Base-by-base conservation (phyloP, 2,797 vertebrate genomes). In the Kryptolebias ocellatus region DNA sequence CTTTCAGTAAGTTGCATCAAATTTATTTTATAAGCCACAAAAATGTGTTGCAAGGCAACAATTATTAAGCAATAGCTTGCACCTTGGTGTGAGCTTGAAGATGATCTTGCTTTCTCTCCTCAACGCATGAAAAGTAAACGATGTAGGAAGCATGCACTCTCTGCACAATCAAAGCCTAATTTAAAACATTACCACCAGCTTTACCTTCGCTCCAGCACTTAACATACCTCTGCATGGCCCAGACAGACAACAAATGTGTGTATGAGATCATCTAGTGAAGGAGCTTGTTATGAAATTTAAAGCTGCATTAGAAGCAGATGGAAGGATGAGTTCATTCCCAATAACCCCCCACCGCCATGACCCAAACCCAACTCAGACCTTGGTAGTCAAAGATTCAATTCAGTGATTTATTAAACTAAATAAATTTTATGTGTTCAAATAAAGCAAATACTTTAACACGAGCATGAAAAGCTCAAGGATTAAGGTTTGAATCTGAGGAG, bases 311-410 rank as follows among this genome's bases (percentile, higher is more conserved):
- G 78, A 72, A 20, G 64, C 52, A 80, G 24, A 75, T 76, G 67
- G 67, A 79, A 81, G 39, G 53, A 72, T 82, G 72, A 79, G 70
- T 67, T 80, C 1, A 66, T 68, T 71, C 44, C 63, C 39, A 20
- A 52, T 51, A 56, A 65, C 29, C 65, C 55, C 55, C 20, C 20
- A 2, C 20, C 20, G 20, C 20, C 39, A 62, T 63, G 53, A 81
- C 80, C 50, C 83, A 89, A 79, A 16, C 77, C 86, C 89, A 90
- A 89, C 87, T 66, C 85, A 88, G 71, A 70, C 83, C 72, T 53
- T 4, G 39, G 11, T 47, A 42, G 14, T 3, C 2, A 54, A 66
- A 46, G 18, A 9, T 54, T 8, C 3, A 49, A 67, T 3, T 42
- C 7, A 44, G 16, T 14, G 1, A 24, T 39, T 3, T 16, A 2